phyloP scores from a whole-genome alignment of 2,113 vertebrate genomes.

The Misgurnus mizolepis region DNA sequence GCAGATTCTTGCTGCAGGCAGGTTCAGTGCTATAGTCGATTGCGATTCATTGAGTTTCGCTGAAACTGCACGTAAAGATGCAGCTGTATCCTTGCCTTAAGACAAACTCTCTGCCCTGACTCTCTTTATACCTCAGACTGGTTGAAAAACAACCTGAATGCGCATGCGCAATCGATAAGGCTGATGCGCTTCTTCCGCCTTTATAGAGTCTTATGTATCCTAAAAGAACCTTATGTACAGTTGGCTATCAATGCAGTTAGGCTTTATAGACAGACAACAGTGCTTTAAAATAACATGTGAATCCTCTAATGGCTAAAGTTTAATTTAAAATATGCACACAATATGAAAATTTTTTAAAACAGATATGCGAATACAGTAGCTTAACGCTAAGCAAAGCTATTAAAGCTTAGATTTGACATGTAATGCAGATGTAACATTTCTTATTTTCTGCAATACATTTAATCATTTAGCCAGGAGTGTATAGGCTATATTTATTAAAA shows the following conservation, averaged over 20 bases:
- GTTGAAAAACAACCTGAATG: constrained; percentile 54
- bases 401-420: no score
- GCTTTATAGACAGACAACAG: no score
- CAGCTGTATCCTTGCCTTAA: constrained; percentile 47
- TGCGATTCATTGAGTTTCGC: constrained; percentile 59
- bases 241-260: no score
- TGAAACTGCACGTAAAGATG: constrained; percentile 37
- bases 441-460: neutral
- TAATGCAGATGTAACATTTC: no score
- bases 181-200: constrained; percentile 24
- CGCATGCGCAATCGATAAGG: constrained; percentile 64
- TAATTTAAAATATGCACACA: no score
- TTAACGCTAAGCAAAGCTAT: neutral
- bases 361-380: neutral
- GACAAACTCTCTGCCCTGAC: constrained; percentile 3
- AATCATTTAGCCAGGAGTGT: neutral
- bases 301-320: no score
- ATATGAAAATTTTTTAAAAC: no score
- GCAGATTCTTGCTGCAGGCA: constrained; percentile 57
- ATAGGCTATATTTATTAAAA: neutral
- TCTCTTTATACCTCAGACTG: constrained; percentile 62
- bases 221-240: neutral
- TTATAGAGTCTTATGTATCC: neutral
- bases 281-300: no score
- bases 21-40: constrained; percentile 54